Evolutionary conservation across 30 jellyfish, hydroid and myxozoan genomes (phyloP).

Genomic region (Aurelia sp.): DNA sequence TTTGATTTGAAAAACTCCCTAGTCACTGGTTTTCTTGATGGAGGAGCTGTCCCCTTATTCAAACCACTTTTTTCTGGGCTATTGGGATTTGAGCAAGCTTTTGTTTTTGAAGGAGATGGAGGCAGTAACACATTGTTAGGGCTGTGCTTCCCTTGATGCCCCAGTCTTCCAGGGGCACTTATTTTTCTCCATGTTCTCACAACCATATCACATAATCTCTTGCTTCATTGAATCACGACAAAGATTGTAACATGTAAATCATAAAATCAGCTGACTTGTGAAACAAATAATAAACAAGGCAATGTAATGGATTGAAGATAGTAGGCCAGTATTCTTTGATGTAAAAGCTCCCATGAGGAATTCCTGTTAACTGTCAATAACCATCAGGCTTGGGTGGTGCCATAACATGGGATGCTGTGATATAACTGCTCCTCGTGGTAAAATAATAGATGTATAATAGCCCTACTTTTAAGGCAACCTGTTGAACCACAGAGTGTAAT

Average conservation of each 20-base stretch:
- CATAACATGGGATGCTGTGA: conserved; percentile 26
- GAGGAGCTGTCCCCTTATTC: not conserved
- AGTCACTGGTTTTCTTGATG: conserved; percentile 28
- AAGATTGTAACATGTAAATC: not conserved
- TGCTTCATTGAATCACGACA: not conserved
- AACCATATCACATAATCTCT: conserved; percentile 25
- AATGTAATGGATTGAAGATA: too few relatives aligned
- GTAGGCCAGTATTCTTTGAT: not conserved
- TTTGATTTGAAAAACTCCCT: conserved; percentile 46
- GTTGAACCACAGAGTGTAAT: too few relatives aligned
- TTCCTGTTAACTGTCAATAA: conserved; percentile 25
- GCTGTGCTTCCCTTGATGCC: conserved; percentile 59
- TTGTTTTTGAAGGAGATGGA: conserved; percentile 11
- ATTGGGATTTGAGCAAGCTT: conserved; percentile 1
- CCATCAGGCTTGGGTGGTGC: conserved; percentile 14
- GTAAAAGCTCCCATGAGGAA: conserved; percentile 10
- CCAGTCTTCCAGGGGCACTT: conserved; percentile 94
- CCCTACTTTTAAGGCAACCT: not conserved
- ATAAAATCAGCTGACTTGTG: not conserved
- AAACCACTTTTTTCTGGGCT: not conserved
- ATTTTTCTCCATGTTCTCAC: conserved; percentile 79
- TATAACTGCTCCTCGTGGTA: conserved; percentile 4
- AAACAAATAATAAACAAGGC: not conserved
- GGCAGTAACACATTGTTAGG: conserved; percentile 48
- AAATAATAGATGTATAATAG: not conserved